A percentile compares a stretch with the other conserved stretches of the same genome.
Evolutionary conservation across 2,888 invertebrate species (phyloP).

Genomic region (Ornithoptera alexandrae): DNA sequence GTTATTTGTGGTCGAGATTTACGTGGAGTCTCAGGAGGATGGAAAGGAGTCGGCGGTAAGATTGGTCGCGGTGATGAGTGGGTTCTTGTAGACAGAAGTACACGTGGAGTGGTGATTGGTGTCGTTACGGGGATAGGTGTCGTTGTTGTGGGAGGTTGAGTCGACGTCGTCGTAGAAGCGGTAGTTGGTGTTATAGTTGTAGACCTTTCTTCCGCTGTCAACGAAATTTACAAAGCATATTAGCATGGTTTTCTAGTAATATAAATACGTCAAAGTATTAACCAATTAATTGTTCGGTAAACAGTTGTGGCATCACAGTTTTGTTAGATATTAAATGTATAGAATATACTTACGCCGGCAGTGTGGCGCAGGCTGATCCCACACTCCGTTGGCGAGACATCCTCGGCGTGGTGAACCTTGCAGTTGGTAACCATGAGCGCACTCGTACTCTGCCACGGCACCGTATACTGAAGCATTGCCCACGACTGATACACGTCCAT

Average conservation of each 20-base stretch:
- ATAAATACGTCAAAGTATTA: too few species aligned
- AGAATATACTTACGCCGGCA: constrained; percentile 82
- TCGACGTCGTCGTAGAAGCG: constrained; percentile 36
- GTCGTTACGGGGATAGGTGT: constrained; percentile 33
- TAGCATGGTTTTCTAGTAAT: too few species aligned
- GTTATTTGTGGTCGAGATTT: constrained; percentile 62
- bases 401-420: constrained; percentile 83
- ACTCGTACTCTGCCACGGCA: constrained; percentile 87
- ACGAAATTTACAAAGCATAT: not conserved
- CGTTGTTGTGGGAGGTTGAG: constrained; percentile 29
- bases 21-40: constrained; percentile 46
- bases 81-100: constrained; percentile 47
- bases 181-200: constrained; percentile 43
- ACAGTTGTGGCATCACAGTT: too few species aligned
- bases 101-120: constrained; percentile 43
- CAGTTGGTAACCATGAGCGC: constrained; percentile 84
- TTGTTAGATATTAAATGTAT: not conserved
- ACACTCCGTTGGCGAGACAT: constrained; percentile 88
- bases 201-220: constrained; percentile 72
- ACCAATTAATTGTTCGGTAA: too few species aligned
- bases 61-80: constrained; percentile 48
- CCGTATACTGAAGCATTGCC: constrained; percentile 84
- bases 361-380: constrained; percentile 87
- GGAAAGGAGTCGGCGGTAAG: constrained; percentile 42
- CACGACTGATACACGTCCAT: constrained; percentile 78